These are phyloP conservation scores for Tetranychus piercei DNA, from an alignment of 2,888 invertebrate genomes.

Conservation along the genomic window DNA sequence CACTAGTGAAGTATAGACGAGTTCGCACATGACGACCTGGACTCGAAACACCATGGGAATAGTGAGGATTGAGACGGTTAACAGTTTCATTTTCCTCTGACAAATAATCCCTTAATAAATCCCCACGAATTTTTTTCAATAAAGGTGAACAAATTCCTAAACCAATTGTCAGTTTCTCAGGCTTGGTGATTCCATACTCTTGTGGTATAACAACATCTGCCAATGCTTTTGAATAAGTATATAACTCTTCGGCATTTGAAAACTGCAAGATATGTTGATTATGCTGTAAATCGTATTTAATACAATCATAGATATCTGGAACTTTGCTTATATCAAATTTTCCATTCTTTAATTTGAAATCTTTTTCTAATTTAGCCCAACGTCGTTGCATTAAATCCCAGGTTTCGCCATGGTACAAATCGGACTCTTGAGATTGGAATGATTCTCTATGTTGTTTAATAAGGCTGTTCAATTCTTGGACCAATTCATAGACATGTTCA, in stretches of 20 bases:
- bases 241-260: constrained; percentile 69
- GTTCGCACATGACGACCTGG: constrained; percentile 95
- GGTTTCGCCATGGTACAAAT: constrained; percentile 90
- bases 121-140: constrained; percentile 80
- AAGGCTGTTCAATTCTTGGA: constrained; percentile 64
- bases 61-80: constrained; percentile 79
- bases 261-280: constrained; percentile 87
- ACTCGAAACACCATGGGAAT: constrained; percentile 91
- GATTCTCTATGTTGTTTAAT: constrained; percentile 70
- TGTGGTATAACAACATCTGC: constrained; percentile 98
- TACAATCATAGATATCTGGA: constrained; percentile 97
- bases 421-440: constrained; percentile 72
- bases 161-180: constrained; percentile 87
- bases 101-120: constrained; percentile 63
- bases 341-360: constrained; percentile 80
- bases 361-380: constrained; percentile 95
- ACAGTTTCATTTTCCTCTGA: constrained; percentile 74
- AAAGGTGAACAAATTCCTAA: constrained; percentile 94
- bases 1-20: constrained; percentile 96
- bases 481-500: constrained; percentile 65
- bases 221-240: constrained; percentile 83
- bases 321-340: constrained; percentile 95
- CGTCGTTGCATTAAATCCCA: constrained; percentile 95
- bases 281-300: constrained; percentile 94
- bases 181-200: constrained; percentile 87